Evolutionary conservation across 2,888 invertebrate genomes (phyloP).

Genomic region (Erannis defoliaria): DNA sequence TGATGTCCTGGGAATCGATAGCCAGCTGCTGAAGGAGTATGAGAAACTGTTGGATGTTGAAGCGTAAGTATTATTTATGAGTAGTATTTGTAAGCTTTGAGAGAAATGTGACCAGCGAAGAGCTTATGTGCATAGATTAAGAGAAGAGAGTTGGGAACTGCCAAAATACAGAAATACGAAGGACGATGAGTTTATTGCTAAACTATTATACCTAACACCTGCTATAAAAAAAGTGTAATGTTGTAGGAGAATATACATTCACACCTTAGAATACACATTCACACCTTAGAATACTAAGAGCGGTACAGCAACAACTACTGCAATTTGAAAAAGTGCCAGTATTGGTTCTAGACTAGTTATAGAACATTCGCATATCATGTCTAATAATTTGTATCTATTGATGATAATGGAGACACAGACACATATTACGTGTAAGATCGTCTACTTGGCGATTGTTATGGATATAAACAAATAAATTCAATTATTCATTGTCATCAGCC

Average conservation of each 20-base stretch:
- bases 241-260: too few species aligned
- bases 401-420: background rate
- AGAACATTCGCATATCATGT: background rate
- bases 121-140: background rate
- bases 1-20: slow-evolving; percentile 94
- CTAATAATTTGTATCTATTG: background rate
- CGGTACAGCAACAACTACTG: background rate
- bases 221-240: too few species aligned
- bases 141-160: too few species aligned
- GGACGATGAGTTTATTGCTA: too few species aligned
- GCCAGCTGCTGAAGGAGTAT: slow-evolving; percentile 90
- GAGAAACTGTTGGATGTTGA: slow-evolving; percentile 87
- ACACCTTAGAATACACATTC: too few species aligned
- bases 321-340: slow-evolving; percentile 1
- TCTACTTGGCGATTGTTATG: background rate
- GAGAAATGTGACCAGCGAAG: too few species aligned
- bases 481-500: background rate
- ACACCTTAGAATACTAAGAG: too few species aligned
- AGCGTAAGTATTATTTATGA: slow-evolving; percentile 65
- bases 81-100: background rate
- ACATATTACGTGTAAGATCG: background rate
- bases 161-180: too few species aligned
- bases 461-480: slow-evolving; percentile 15
- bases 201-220: too few species aligned
- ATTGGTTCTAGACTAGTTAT: background rate